Percentiles rank a stretch among this genome's conserved stretches.
phyloP scores from a whole-genome alignment of 2,113 vertebrate genomes.

The Ctenomys sociabilis region DNA sequence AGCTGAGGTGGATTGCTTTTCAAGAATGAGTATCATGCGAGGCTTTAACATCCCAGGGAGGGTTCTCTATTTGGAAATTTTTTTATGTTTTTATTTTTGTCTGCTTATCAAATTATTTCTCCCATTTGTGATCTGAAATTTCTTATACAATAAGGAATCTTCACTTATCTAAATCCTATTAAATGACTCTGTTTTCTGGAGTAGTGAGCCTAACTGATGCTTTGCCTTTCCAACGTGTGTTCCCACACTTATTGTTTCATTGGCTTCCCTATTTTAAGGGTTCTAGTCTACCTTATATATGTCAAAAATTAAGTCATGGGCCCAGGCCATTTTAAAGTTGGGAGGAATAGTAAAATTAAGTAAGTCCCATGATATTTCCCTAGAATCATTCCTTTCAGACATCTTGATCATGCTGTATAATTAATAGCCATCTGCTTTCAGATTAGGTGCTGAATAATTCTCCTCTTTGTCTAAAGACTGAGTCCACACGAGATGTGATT shows the following conservation, averaged over 20 bases:
- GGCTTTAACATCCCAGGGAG: not conserved
- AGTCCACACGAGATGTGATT: not conserved
- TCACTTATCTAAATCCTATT: not conserved
- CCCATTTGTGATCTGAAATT: not conserved
- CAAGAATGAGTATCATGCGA: not conserved
- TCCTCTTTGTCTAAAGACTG: constrained; percentile 20
- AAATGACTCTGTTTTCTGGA: not conserved
- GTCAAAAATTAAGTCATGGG: constrained; percentile 44
- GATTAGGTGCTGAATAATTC: not conserved
- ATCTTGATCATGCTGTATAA: not conserved
- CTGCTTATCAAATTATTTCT: constrained; percentile 8
- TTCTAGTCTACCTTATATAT: not conserved
- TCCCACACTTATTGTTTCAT: constrained; percentile 23
- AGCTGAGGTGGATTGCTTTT: not conserved
- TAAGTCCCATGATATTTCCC: not conserved
- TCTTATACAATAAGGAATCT: not conserved
- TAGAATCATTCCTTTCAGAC: not conserved
- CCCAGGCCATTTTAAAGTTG: constrained; percentile 51
- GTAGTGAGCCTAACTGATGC: not conserved
- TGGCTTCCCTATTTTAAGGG: constrained; percentile 9
- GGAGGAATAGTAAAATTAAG: not conserved
- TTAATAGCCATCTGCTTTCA: constrained; percentile 1
- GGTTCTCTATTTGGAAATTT: not conserved
- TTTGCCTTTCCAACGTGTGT: not conserved
- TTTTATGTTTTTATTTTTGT: not conserved